phyloP scores from a whole-genome alignment of 2,888 invertebrate species.

The Plebejus anna region DNA sequence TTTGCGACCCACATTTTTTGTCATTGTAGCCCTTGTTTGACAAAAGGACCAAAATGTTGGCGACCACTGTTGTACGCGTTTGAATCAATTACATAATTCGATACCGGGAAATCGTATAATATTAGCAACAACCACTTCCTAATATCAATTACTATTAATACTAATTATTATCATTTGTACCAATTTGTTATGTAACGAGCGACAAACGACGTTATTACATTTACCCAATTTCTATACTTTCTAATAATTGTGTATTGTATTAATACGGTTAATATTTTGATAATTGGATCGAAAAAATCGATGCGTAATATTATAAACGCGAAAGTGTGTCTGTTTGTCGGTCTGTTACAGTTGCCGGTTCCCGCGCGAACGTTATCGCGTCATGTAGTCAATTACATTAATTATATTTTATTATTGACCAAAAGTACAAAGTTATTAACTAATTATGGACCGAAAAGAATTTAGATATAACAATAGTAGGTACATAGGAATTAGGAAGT shows the following conservation, averaged over 20 bases:
- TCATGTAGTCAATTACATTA: no score
- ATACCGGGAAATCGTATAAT: conserved; percentile 20
- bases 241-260: not conserved
- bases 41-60: not conserved
- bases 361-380: no score
- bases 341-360: no score
- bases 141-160: not conserved
- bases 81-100: conserved; percentile 7
- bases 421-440: no score
- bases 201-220: not conserved
- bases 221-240: not conserved
- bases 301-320: not conserved
- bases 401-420: no score
- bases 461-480: not conserved
- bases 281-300: no score
- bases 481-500: not conserved
- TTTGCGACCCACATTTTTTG: not conserved
- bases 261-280: not conserved
- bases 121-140: conserved; percentile 7
- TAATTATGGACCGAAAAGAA: no score
- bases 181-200: not conserved
- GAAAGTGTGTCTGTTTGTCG: no score
- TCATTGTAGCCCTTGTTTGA: no score
- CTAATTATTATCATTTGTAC: conserved; percentile 14
- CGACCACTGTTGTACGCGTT: not conserved